Percentiles rank a stretch among this genome's conserved stretches.
Evolutionary conservation across 2,797 vertebrate genomes (phyloP).

Genomic region (Sphenodon punctatus): DNA sequence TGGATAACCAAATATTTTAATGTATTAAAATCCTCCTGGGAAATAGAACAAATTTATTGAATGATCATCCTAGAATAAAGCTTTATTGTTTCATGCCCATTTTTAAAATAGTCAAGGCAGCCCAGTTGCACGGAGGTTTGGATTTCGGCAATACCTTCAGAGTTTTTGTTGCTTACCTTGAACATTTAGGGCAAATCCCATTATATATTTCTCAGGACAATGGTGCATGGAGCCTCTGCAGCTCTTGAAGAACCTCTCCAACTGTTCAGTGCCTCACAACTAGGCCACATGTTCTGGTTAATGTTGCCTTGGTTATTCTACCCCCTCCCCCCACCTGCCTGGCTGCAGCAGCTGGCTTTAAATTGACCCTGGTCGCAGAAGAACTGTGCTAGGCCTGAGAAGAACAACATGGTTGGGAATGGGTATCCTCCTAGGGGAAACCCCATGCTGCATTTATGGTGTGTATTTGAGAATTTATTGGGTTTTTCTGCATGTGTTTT

Average conservation of each 20-base stretch:
- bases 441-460: too few species aligned
- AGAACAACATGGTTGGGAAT: too few species aligned
- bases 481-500: too few species aligned
- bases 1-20: conserved; percentile 17
- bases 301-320: neutral
- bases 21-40: conserved; percentile 8
- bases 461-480: too few species aligned
- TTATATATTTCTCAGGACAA: neutral
- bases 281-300: too few species aligned
- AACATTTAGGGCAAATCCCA: neutral
- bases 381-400: too few species aligned
- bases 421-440: too few species aligned
- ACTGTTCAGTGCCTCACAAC: too few species aligned
- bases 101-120: conserved; percentile 3
- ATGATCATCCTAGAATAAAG: conserved; percentile 19
- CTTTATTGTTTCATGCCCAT: neutral
- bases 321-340: neutral
- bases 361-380: too few species aligned
- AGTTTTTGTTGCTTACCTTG: neutral
- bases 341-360: too few species aligned
- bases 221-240: too few species aligned
- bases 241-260: too few species aligned
- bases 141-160: neutral
- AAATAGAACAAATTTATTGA: conserved; percentile 3
- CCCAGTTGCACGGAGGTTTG: neutral